Conservation (phyloP, 2,888 invertebrate genomes). For the Cheilosia vulpina region DNA sequence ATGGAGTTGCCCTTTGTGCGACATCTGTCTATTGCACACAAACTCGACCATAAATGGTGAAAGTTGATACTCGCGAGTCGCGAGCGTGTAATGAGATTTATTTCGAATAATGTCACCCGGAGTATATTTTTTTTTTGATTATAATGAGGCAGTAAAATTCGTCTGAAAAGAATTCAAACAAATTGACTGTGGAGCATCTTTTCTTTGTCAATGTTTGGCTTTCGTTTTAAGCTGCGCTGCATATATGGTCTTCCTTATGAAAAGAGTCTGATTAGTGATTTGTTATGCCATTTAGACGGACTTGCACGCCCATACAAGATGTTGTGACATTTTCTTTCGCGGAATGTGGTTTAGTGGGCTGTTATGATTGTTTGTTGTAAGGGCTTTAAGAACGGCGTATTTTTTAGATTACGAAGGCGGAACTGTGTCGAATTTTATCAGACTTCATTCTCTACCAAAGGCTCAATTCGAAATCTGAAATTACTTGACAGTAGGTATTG, state of each 20-base stretch:
- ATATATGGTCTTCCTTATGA: conserved; percentile 14
- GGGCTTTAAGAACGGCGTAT: neutral
- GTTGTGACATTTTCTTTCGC: conserved; percentile 11
- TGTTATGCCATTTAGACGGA: conserved; percentile 28
- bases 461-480: too few relatives aligned
- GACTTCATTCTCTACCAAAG: too few relatives aligned
- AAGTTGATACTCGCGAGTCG: conserved; percentile 54
- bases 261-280: conserved; percentile 60
- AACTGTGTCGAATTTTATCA: conserved; percentile 9
- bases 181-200: conserved; percentile 14
- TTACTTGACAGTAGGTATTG: too few relatives aligned
- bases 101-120: conserved; percentile 12
- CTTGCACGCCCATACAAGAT: conserved; percentile 11
- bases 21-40: conserved; percentile 56
- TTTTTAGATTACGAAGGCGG: conserved; percentile 28
- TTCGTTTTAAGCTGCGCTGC: neutral
- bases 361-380: neutral
- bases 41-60: conserved; percentile 48
- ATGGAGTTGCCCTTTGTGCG: conserved; percentile 56
- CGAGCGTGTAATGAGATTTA: conserved; percentile 29
- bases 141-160: neutral
- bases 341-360: conserved; percentile 10
- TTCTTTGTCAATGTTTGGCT: neutral
- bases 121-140: too few relatives aligned
- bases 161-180: neutral